Evolutionary conservation across 2,113 vertebrate genomes (phyloP).

Genomic region (Holacanthus passer): DNA sequence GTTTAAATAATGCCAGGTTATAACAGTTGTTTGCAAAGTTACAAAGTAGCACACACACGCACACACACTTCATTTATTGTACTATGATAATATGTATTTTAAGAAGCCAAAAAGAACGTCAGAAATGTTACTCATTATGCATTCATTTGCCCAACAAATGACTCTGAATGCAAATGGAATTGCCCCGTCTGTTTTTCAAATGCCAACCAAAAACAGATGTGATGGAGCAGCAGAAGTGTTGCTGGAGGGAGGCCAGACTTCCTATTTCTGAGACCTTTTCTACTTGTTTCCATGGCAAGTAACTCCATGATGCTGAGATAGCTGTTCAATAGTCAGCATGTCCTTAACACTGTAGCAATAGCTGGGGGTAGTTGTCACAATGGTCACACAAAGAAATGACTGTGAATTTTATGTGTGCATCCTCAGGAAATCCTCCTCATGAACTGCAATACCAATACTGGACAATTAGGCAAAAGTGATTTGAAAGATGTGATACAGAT

Average conservation of each 20-base stretch:
- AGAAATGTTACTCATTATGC: conserved; percentile 25
- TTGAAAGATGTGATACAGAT: not conserved
- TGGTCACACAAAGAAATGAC: not conserved
- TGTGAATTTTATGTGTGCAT: not conserved
- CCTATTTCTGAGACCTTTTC: not conserved
- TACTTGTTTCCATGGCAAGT: conserved; percentile 7
- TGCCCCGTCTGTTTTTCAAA: not conserved
- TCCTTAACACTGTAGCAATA: not conserved
- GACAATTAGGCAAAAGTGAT: not conserved
- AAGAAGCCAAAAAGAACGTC: not conserved
- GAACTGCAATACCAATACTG: no score
- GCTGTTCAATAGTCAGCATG: not conserved
- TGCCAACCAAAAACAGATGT: conserved; percentile 39
- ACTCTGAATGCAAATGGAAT: conserved; percentile 40
- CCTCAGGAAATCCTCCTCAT: not conserved
- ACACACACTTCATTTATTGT: conserved; percentile 1
- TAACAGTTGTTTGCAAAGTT: conserved; percentile 22
- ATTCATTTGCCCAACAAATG: conserved; percentile 35
- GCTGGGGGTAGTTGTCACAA: not conserved
- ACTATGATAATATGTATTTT: conserved; percentile 23
- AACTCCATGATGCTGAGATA: not conserved
- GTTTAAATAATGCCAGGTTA: conserved; percentile 34
- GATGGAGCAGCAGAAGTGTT: conserved; percentile 7
- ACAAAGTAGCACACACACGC: conserved; percentile 6
- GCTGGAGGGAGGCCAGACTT: not conserved